phyloP scores from a whole-genome alignment of 2,797 vertebrate genomes.

The Adelosebastes latens region DNA sequence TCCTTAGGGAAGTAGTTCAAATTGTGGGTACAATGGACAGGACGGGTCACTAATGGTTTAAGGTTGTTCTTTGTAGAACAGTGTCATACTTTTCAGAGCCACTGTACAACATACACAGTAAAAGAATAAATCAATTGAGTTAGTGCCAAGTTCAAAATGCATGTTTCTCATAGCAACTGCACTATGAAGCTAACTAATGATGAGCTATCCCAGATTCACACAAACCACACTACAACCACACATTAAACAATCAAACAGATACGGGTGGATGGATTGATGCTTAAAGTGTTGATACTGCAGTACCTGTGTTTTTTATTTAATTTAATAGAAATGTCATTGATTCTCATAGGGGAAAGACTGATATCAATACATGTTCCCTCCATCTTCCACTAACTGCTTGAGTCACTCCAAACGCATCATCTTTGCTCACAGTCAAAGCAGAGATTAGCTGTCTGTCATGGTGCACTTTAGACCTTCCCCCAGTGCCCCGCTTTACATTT shows the following conservation, averaged over 20 bases:
- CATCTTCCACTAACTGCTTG: neutral
- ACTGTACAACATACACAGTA: neutral
- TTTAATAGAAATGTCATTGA: neutral
- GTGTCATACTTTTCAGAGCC: neutral
- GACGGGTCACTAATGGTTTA: too few relatives aligned
- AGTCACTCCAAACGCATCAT: neutral
- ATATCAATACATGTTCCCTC: neutral
- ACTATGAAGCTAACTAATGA: neutral
- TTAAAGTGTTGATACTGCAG: too few relatives aligned
- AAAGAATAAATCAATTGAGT: neutral
- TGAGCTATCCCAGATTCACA: neutral
- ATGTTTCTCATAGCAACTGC: neutral
- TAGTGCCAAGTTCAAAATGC: neutral
- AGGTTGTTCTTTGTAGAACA: neutral
- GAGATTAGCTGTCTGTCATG: neutral
- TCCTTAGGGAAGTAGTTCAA: too few relatives aligned
- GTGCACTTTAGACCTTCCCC: neutral
- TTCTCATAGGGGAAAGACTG: neutral
- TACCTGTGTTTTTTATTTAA: neutral
- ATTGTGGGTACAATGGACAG: too few relatives aligned
- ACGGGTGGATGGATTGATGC: neutral
- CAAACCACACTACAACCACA: neutral
- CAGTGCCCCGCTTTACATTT: neutral
- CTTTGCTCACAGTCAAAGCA: neutral
- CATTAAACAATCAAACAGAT: neutral